Evolutionary conservation across 2,113 vertebrate genomes (phyloP).

Genomic region (Neomonachus schauinslandi): DNA sequence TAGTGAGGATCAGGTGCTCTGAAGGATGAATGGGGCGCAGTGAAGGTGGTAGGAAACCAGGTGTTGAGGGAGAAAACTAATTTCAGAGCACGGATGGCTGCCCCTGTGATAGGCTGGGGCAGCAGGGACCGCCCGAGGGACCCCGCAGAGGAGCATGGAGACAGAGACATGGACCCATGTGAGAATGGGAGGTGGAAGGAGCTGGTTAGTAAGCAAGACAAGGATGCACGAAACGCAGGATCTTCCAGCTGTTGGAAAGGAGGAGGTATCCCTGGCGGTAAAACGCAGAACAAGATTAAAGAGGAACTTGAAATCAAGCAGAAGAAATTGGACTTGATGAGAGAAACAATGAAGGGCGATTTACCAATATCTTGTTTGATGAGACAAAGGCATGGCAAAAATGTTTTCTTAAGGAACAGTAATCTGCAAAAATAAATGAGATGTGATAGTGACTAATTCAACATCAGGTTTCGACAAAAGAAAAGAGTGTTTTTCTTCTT

Average conservation of each 20-base stretch:
- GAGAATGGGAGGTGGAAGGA: not conserved
- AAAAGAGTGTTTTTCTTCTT: not conserved
- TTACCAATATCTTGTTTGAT: not conserved
- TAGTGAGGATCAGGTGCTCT: slow-evolving; percentile 7
- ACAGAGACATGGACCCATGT: not conserved
- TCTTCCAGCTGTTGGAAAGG: not conserved
- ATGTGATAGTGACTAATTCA: not conserved
- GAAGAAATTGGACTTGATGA: not conserved
- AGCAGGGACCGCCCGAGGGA: not conserved
- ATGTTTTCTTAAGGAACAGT: not conserved
- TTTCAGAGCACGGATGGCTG: slow-evolving; percentile 2
- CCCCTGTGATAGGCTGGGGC: slow-evolving; percentile 1
- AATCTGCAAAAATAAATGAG: not conserved
- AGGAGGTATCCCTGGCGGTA: not conserved
- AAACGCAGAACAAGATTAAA: slow-evolving; percentile 10
- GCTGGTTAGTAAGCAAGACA: slow-evolving; percentile 8
- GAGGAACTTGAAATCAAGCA: slow-evolving; percentile 12
- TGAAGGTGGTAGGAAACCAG: not conserved
- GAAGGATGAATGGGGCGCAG: not conserved
- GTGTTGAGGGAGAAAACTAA: slow-evolving; percentile 17
- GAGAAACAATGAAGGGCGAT: not conserved
- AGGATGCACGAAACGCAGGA: not conserved
- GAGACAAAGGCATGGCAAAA: not conserved
- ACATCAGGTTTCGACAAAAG: not conserved
- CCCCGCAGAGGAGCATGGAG: not conserved